Evolutionary conservation across 2,113 vertebrate genomes (phyloP).

Genomic region (Lycaon pictus): DNA sequence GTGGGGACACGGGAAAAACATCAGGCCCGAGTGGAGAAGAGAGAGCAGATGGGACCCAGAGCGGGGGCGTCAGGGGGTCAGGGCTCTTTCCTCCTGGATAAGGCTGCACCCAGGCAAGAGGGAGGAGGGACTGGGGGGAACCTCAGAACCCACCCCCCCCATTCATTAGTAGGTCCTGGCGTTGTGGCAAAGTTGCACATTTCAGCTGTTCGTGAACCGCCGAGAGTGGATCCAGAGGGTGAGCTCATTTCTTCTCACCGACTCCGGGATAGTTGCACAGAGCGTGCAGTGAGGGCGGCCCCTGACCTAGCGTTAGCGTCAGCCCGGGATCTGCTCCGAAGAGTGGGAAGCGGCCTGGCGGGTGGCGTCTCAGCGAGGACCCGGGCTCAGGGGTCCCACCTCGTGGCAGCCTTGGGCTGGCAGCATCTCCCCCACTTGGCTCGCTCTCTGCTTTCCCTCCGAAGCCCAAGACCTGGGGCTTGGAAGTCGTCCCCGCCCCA

Average conservation of each 20-base stretch:
- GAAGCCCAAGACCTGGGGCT: not conserved
- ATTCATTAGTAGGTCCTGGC: not conserved
- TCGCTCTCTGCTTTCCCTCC: not conserved
- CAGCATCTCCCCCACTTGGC: not conserved
- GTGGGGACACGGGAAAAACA: not conserved
- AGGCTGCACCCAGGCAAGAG: not conserved
- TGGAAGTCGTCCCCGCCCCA: not conserved
- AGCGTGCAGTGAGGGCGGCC: not conserved
- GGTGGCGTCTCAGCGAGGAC: not conserved
- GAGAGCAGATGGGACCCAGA: no score
- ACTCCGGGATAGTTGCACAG: not conserved
- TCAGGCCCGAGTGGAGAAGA: not conserved
- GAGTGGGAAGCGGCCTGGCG: not conserved
- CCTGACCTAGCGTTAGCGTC: not conserved
- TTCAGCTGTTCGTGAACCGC: not conserved
- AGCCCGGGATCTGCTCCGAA: not conserved
- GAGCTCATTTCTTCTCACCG: not conserved
- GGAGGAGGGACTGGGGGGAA: not conserved
- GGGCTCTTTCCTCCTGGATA: not conserved
- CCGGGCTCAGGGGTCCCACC: no score
- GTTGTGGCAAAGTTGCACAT: not conserved
- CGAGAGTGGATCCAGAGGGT: not conserved
- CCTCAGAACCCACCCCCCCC: not conserved
- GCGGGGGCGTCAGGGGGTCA: not conserved
- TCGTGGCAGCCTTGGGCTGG: accelerated